phyloP scores from a whole-genome alignment of 2,888 invertebrate genomes.

The Brachycybe producta region DNA sequence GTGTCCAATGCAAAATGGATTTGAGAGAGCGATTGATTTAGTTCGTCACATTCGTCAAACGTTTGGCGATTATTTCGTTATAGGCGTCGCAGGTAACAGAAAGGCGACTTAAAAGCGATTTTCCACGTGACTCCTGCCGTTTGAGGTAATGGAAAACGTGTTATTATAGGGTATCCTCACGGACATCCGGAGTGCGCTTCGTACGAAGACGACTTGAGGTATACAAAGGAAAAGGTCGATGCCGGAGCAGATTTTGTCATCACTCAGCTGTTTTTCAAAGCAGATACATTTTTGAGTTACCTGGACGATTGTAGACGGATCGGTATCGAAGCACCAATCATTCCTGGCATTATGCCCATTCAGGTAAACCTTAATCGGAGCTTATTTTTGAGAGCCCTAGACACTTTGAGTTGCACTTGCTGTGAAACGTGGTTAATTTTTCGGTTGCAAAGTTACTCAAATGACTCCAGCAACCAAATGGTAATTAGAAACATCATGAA shows the following conservation, averaged over 20 bases:
- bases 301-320: slow-evolving; percentile 47
- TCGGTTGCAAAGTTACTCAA: no score
- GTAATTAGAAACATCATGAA: no score
- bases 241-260: slow-evolving; percentile 75
- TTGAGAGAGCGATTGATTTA: slow-evolving; percentile 50
- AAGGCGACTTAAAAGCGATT: no score
- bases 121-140: neutral
- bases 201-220: slow-evolving; percentile 46
- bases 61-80: slow-evolving; percentile 55
- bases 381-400: no score
- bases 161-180: slow-evolving; percentile 50
- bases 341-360: slow-evolving; percentile 64
- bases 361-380: no score
- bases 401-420: no score
- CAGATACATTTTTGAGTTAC: slow-evolving; percentile 49
- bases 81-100: slow-evolving; percentile 57
- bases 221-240: slow-evolving; percentile 61
- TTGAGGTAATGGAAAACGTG: neutral
- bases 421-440: no score
- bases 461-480: no score
- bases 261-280: slow-evolving; percentile 70
- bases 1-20: slow-evolving; percentile 35
- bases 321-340: slow-evolving; percentile 59
- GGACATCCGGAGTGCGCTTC: slow-evolving; percentile 49
- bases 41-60: slow-evolving; percentile 50